phyloP scores from a whole-genome alignment of 2,797 vertebrate genomes.

The Schizothorax lantsangensis region DNA sequence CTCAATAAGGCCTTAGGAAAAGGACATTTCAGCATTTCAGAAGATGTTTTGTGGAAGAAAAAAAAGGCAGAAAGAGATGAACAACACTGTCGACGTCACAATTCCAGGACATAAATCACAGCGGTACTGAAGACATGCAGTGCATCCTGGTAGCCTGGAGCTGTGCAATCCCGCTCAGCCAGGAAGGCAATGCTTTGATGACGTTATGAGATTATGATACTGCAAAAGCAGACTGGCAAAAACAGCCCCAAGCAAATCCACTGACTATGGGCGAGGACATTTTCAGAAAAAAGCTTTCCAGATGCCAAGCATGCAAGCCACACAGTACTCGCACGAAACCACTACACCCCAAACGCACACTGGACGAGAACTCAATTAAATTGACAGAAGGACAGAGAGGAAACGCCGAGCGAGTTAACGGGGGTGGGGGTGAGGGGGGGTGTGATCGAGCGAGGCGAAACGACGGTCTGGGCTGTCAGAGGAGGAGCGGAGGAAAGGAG shows the following conservation, averaged over 20 bases:
- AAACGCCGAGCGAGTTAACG: slow-evolving; percentile 10
- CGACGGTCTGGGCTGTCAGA: slow-evolving; percentile 46
- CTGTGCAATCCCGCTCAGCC: slow-evolving; percentile 11
- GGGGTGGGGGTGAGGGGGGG: slow-evolving; percentile 1
- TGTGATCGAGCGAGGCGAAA: slow-evolving; percentile 47
- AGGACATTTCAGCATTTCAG: slow-evolving; percentile 14
- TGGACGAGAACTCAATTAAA: slow-evolving; percentile 59
- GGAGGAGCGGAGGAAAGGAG: slow-evolving; percentile 13
- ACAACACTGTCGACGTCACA: not conserved
- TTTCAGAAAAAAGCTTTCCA: slow-evolving; percentile 28
- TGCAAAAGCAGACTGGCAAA: slow-evolving; percentile 26
- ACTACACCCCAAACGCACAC: slow-evolving; percentile 36
- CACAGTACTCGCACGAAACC: slow-evolving; percentile 30
- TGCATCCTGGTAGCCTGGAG: slow-evolving; percentile 20
- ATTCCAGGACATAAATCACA: not conserved
- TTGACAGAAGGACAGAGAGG: slow-evolving; percentile 37
- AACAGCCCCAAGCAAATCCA: slow-evolving; percentile 26
- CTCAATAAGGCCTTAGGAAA: not conserved
- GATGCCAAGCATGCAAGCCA: slow-evolving; percentile 31
- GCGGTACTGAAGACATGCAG: not conserved
- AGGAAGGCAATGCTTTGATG: slow-evolving; percentile 32
- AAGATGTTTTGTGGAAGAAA: not conserved
- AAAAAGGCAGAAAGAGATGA: slow-evolving; percentile 2
- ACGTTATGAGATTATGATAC: slow-evolving; percentile 17
- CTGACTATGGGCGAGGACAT: not conserved